Base-by-base conservation (phyloP, 2,113 vertebrate species). In the Ammodramus savannarum region DNA sequence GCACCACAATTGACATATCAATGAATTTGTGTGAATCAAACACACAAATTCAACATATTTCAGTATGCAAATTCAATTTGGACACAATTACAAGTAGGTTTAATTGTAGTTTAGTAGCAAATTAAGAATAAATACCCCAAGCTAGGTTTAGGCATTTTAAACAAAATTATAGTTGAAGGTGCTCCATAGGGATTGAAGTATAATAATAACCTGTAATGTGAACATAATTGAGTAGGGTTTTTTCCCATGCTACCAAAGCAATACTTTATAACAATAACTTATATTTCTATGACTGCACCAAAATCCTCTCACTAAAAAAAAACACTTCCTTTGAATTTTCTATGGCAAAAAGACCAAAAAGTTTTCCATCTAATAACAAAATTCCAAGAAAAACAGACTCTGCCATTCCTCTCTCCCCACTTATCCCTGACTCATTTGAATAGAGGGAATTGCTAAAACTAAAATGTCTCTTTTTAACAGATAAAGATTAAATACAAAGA, bases 401-500 rank as follows among this genome's bases (percentile, higher is more conserved):
- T 32, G n/a, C 3, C 1, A 1, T 57, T 87, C 36, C 48, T 86
- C 81, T 49, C 7, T 18, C 11, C 16, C 31, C 32, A 44, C 7
- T 44, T 31, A 12, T 41, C 83, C 82, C 81, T 89, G 36, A 57
- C 31, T 95, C 31, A 87, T 88, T 72, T 90, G 58, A 95, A 79
- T 92, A 81, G 65, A 89, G 52, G 52, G 44, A 97, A 96, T 84
- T 51, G 44, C 36, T 84, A 92, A 91, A 96, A 68, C 58, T 90
- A 86, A 93, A 39, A 83, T 55, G 19, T 29, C 87, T 91, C 31
- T 96, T 97, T 97, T 97, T 83, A 89, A 95, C 76, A 61, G 52
- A 92, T 93, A 87, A 96, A 96, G 92, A 93, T 72, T 87, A 87
- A 89, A 93, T 80, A 66, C 7, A 58, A 85, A 69, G 59, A 89